Evolutionary conservation across 2,113 vertebrate species (phyloP), one percentile per base, ranked within the genome.

Genomic region (Salvator merianae): DNA sequence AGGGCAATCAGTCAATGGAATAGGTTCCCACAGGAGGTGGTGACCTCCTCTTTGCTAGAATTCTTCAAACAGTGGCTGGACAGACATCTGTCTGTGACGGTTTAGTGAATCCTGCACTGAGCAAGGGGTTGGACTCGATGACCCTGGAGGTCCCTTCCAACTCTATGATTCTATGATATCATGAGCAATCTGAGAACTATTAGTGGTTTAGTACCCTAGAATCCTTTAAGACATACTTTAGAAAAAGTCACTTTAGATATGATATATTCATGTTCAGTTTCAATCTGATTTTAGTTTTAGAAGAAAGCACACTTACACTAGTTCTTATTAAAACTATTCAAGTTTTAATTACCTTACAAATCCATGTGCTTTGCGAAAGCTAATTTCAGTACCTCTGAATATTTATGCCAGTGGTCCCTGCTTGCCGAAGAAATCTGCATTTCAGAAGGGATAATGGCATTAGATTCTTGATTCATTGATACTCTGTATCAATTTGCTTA

Each of bases 351-450:
- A 32, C 30, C 82, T 84, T 92, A 91, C 63, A 24, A 90, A 85
- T 84, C 88, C 26, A 32, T 2, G n/a, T 9, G 66, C 26, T 92
- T 55, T 86, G 82, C 90, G 87, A 93, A 92, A 95, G 88, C 83
- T 91, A 62, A 68, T 3, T 66, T 38, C 83, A 92, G 84, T 93
- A 93, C 89, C 90, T 95, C 89, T 82, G 84, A 62, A 91, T 90
- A 78, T 84, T 50, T 89, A 77, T 95, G 90, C 68, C 86, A 91
- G 14, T 90, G 72, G 92, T 81, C 38, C 84, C 90, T 84, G 75
- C 63, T 69, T 92, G 79, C 82, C 34, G 20, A 91, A 28, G 0
- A 30, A 47, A 70, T 28, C 0, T 0, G 1, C 87, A 91, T 86
- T 85, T 76, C 69, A 18, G 47, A 77, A 83, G 34, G 20, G 71